phyloP scores from a whole-genome alignment of 2,113 vertebrate species.

The Hipposideros armiger region DNA sequence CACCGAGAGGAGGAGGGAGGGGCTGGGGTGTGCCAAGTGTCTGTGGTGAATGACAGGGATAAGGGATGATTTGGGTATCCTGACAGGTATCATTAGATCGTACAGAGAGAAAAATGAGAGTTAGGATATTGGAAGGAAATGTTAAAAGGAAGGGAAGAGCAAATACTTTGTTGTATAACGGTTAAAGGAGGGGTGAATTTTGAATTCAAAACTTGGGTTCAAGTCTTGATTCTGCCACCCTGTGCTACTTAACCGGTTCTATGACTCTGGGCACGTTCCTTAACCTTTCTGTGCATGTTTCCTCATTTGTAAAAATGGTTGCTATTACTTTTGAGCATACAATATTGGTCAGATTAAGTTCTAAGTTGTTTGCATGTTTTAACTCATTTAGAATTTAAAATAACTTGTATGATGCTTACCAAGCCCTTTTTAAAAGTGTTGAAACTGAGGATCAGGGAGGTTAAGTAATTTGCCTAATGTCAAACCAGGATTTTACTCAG shows the following conservation, averaged over 20 bases:
- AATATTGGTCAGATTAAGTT: background rate
- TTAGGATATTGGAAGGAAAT: background rate
- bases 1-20: background rate
- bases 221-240: background rate
- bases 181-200: background rate
- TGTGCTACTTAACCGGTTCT: background rate
- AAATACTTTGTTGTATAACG: background rate
- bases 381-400: constrained; percentile 32
- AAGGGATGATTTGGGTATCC: background rate
- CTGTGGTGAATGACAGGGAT: background rate
- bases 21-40: background rate
- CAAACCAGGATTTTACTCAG: background rate
- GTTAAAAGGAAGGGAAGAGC: background rate
- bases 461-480: background rate
- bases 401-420: background rate
- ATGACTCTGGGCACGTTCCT: background rate
- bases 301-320: background rate
- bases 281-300: background rate
- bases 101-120: background rate
- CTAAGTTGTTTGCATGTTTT: background rate
- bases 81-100: background rate
- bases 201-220: background rate
- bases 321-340: background rate
- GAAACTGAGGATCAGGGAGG: background rate
- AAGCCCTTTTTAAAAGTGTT: background rate